A percentile compares a stretch with the other conserved stretches of the same genome.
Conservation (phyloP, 1,140 invertebrate species). For the Ganaspis sp. region DNA sequence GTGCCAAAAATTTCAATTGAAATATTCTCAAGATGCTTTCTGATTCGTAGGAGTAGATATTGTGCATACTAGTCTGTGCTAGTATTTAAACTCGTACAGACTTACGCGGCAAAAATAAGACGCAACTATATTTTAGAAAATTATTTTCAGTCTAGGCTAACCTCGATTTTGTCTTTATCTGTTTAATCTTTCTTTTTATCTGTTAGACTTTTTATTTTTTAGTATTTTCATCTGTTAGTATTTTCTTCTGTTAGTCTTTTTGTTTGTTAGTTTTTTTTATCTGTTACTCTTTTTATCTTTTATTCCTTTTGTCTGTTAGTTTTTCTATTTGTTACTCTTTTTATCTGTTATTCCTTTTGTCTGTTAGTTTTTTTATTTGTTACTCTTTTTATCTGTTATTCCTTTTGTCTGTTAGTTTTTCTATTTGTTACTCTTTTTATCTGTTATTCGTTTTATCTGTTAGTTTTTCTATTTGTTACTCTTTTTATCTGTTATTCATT, state of each 20-base stretch:
- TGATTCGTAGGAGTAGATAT: background rate
- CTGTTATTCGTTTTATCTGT: background rate
- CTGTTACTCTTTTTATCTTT: background rate
- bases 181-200: background rate
- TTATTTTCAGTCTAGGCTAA: constrained; percentile 73
- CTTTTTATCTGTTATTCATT: background rate
- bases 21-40: background rate
- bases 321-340: background rate
- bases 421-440: background rate
- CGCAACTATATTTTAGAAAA: constrained; percentile 67
- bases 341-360: background rate
- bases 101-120: constrained; percentile 56
- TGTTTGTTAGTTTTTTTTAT: background rate
- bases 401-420: background rate
- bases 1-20: background rate
- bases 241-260: background rate
- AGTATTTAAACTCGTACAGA: constrained; percentile 38
- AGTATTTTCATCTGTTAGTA: background rate
- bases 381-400: constrained; percentile 31
- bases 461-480: too few species aligned
- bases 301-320: background rate
- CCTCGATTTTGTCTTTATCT: constrained; percentile 50
- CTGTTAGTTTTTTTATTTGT: too few species aligned
- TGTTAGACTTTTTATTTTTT: background rate
- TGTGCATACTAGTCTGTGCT: background rate